Evolutionary conservation across 2,113 vertebrate species (phyloP).

Genomic region (human (Homo sapiens)): DNA sequence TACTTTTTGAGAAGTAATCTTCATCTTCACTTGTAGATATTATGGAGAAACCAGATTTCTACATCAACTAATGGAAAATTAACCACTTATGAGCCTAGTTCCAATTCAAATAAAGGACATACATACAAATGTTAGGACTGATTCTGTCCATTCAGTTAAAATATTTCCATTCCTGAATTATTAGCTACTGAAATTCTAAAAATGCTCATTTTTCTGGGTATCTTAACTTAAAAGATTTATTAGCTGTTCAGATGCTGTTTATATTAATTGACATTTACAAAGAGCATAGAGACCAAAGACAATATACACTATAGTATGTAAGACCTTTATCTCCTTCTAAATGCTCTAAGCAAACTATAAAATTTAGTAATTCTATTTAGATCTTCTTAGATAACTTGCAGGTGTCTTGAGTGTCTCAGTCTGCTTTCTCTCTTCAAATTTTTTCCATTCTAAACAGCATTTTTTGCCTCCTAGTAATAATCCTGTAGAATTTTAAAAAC

Average conservation of each 20-base stretch:
- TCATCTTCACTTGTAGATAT: neutral
- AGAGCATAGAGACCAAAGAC: neutral
- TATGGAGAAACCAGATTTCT: neutral
- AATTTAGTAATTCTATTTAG: neutral
- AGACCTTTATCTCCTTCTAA: neutral
- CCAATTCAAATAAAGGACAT: neutral
- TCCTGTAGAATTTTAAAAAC: neutral
- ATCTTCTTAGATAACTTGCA: neutral
- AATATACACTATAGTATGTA: too few species aligned
- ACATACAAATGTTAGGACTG: neutral
- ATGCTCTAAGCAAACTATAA: neutral
- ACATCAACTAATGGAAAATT: neutral
- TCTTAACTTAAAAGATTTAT: neutral
- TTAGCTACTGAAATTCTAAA: constrained; percentile 18
- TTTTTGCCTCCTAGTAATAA: constrained; percentile 37
- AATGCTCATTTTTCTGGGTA: neutral
- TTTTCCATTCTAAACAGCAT: constrained; percentile 38
- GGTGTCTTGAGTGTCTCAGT: neutral
- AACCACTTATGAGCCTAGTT: neutral
- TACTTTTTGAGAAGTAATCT: constrained; percentile 18
- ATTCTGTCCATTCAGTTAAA: neutral
- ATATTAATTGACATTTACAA: neutral
- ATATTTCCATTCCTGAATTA: neutral
- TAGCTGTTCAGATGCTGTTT: neutral
- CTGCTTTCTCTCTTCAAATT: constrained; percentile 3